phyloP scores from a whole-genome alignment of 2,888 invertebrate species.

The Perithous albicinctus region DNA sequence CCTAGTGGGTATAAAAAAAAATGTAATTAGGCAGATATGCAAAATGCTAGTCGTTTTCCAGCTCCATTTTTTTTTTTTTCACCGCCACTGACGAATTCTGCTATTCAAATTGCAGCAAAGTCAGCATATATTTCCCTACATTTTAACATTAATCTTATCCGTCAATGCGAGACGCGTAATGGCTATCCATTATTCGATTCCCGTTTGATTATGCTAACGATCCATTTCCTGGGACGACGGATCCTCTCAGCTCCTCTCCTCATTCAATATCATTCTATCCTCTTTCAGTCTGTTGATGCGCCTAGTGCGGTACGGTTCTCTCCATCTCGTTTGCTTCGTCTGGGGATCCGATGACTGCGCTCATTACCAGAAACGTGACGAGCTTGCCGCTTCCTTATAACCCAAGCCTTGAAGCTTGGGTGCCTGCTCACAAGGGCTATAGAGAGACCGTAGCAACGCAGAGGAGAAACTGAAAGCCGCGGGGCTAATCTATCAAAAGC shows the following conservation, averaged over 20 bases:
- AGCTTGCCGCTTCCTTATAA: conserved; percentile 53
- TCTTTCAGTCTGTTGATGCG: conserved; percentile 18
- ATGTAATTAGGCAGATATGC: too few species aligned
- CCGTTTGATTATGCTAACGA: conserved; percentile 65
- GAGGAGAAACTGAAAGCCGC: conserved; percentile 57
- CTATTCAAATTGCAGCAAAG: conserved; percentile 14
- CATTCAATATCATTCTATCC: conserved; percentile 14
- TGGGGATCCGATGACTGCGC: conserved; percentile 50
- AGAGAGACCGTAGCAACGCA: conserved; percentile 35
- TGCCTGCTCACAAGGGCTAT: conserved; percentile 31
- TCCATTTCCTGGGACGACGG: conserved; percentile 47
- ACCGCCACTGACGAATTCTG: not conserved
- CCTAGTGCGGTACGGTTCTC: conserved; percentile 32
- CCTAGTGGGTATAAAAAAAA: too few species aligned
- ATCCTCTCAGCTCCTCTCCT: conserved; percentile 33
- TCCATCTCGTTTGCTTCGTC: conserved; percentile 30
- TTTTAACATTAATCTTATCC: conserved; percentile 45
- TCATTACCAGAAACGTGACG: conserved; percentile 64
- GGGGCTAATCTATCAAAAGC: conserved; percentile 63
- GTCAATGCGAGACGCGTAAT: conserved; percentile 31
- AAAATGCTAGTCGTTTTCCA: too few species aligned
- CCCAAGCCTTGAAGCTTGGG: conserved; percentile 1
- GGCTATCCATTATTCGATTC: conserved; percentile 59
- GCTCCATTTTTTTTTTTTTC: too few species aligned
- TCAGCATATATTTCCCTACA: conserved; percentile 9